Percentiles rank a stretch among this genome's conserved stretches.
phyloP scores from a whole-genome alignment of 37 sponge, comb jelly and placozoan genomes.

The Spongia lamella region DNA sequence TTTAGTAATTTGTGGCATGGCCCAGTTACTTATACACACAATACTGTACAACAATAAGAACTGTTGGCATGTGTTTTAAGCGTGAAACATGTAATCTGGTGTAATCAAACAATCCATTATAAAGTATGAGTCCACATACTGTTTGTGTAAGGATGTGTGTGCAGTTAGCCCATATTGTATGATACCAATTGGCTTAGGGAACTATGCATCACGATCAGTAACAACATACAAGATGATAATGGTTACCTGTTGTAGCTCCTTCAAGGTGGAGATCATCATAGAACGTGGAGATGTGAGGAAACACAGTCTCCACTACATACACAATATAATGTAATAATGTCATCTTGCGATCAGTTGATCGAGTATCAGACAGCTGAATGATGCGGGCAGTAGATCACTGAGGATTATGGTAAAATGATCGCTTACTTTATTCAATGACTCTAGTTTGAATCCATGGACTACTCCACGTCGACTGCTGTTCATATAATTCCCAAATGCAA shows the following conservation, averaged over 20 bases:
- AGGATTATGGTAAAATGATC: background rate
- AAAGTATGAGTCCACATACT: too few species aligned
- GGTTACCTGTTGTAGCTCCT: conserved; percentile 51
- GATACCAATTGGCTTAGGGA: too few species aligned
- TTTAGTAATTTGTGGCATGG: too few species aligned
- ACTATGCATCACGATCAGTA: too few species aligned
- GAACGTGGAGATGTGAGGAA: conserved; percentile 68
- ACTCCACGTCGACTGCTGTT: conserved; percentile 81
- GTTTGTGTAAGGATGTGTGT: too few species aligned
- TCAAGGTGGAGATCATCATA: conserved; percentile 64
- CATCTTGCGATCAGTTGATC: conserved; percentile 59
- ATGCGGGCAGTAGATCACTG: background rate
- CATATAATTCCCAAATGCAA: conserved; percentile 94
- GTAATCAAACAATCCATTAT: too few species aligned
- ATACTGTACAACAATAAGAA: too few species aligned
- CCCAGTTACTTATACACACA: too few species aligned
- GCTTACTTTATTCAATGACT: conserved; percentile 69
- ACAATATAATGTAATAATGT: conserved; percentile 74
- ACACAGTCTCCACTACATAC: conserved; percentile 69
- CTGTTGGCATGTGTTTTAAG: too few species aligned
- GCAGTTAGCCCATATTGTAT: too few species aligned
- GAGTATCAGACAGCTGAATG: conserved; percentile 59
- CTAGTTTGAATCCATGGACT: conserved; percentile 75
- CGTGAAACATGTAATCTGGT: too few species aligned
- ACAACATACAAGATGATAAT: too few species aligned